Base-by-base conservation (phyloP, 1,140 invertebrate species). In the Drosophila nasuta region DNA sequence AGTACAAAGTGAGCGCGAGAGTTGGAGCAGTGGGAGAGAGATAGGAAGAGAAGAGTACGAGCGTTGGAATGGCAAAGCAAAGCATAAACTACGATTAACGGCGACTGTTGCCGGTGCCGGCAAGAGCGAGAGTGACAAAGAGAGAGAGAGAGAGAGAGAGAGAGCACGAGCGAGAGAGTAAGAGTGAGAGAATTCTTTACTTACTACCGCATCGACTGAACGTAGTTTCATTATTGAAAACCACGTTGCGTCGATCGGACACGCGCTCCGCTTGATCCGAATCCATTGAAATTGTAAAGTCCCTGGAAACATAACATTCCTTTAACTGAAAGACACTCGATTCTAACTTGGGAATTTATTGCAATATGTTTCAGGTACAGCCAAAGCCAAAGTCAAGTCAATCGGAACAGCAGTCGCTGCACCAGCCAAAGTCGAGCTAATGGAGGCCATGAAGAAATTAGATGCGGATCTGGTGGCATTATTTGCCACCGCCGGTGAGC, bases 381-480 rank as follows among this genome's bases (percentile, higher is more conserved):
- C 25, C 54, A 57, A 41, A 88, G 83, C 74, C 56, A 89, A 64
- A 46, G 65, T 20, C 54, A 57, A 41, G 8, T 41, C 54, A 57
- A 41, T 57, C 17, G 54, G 54, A 35, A n/a, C 49, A 64, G 35
- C 74, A 45, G 38, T 70, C 65, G 74, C 69, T 59, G 25, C 56
- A 7, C 68, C 69, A 66, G 69, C 74, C 46, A 83, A 88, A 69
- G 73, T 78, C 57, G 89, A 91, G 75, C 69, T 92, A 88, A 83
- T 91, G 78, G 90, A 92, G 71, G 91, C 91, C 49, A 92, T 91
- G 86, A 91, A 91, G 51, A 92, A 92, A 86, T 49, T 92, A 56
- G 91, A 92, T 62, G 90, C 90, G 1, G 87, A 80, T 54, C 58
- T 92, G 73, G 91, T 87, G 43, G 90, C 90, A 17, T 49, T 92